Evolutionary conservation across 2,888 invertebrate species (phyloP), one percentile per base, ranked within the genome.

Genomic region (Lamproptera curius): DNA sequence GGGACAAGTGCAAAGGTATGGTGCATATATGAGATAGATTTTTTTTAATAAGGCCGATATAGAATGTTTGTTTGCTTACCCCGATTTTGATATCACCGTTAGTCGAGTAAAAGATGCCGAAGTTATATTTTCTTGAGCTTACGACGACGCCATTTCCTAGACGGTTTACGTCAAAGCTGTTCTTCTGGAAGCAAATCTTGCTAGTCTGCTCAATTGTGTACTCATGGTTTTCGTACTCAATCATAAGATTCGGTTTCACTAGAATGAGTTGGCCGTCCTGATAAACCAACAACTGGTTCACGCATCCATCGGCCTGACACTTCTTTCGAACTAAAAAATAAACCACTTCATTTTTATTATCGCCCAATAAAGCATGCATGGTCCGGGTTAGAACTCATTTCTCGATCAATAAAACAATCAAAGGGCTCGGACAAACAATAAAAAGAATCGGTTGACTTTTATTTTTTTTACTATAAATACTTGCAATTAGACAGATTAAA

Each of bases 101-200:
- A 2, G 88, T 85, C 63, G 91, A 92, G 80, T 93, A 94, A 1
- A 92, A 88, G 1, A 95, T 90, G 80, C 92, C 93, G 67, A 94
- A 95, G 44, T 93, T 92, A 60, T 93, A 92, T 47, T 88, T 88
- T 51, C 91, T 89, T 0, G 94, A 94, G 14, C 91, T 89, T 51
- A 95, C 91, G 1, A 92, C 79, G 0, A 95, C 76, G 0, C 91
- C 91, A 47, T 92, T 90, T 0, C 95, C 95, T 0, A 94, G 83
- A 43, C 90, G 89, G 6, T 91, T 90, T 1, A 95, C 89, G 0
- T 90, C 89, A 68, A 94, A 95, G 42, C 90, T 90, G 61, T 90
- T 84, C 69, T 82, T 90, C 70, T 89, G 89, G 68, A 79, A 89
- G 57, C 89, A 91, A 61, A 90, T 91, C 77, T 82, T 90, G 66